phyloP scores from a whole-genome alignment of 2,113 vertebrate genomes.

The Hiodon tergisus region DNA sequence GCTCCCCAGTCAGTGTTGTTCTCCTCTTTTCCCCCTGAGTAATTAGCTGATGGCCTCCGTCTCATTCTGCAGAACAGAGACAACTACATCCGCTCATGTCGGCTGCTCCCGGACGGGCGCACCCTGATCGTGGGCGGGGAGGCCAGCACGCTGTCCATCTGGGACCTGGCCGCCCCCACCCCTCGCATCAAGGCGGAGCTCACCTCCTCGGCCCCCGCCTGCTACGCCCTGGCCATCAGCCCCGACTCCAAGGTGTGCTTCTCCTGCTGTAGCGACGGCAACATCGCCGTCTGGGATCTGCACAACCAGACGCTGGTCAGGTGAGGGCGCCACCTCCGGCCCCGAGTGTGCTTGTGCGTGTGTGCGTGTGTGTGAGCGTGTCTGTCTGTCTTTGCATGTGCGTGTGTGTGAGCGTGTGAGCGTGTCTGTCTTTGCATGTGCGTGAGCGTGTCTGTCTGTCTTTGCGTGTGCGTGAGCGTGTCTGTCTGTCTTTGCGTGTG shows the following conservation, averaged over 20 bases:
- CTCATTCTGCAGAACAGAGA: conserved; percentile 83
- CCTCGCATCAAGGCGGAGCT: conserved; percentile 97
- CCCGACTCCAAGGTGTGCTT: conserved; percentile 99
- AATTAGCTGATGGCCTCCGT: conserved; percentile 15
- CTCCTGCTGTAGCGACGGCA: conserved; percentile 98
- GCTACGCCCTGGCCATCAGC: conserved; percentile 97
- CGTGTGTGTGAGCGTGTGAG: too few species aligned
- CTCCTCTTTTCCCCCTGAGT: background rate
- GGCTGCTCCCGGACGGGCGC: conserved; percentile 89
- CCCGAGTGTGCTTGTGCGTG: background rate
- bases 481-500: background rate
- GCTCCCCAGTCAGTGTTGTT: too few species aligned
- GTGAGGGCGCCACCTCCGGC: conserved; percentile 52
- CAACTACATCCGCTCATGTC: conserved; percentile 98
- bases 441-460: too few species aligned
- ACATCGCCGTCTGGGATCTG: conserved; percentile 98
- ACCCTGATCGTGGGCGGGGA: conserved; percentile 96
- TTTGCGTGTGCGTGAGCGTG: too few species aligned
- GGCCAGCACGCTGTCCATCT: conserved; percentile 96
- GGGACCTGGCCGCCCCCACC: conserved; percentile 96
- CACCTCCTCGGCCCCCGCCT: conserved; percentile 94
- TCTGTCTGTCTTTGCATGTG: too few species aligned
- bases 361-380: too few species aligned
- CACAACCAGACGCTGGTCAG: conserved; percentile 98
- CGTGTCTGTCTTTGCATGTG: too few species aligned